Evolutionary conservation across 1,140 invertebrate species (phyloP).

Genomic region (Coelopa frigida): DNA sequence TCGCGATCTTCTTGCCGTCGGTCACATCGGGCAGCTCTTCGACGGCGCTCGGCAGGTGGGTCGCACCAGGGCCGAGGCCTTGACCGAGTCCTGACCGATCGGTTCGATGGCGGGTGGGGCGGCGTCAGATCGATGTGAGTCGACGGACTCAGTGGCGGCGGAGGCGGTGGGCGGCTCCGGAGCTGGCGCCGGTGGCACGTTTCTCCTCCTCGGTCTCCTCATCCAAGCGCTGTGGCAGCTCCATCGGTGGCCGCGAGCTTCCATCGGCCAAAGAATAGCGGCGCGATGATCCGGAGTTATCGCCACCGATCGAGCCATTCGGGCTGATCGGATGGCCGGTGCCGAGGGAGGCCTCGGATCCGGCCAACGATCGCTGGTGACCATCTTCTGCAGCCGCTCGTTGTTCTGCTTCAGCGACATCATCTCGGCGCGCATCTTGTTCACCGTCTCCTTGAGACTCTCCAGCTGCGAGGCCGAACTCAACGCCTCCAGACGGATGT

Average conservation of each 20-base stretch:
- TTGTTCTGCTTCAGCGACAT: slow-evolving; percentile 93
- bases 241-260: slow-evolving; percentile 37
- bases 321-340: slow-evolving; percentile 55
- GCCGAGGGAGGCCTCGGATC: slow-evolving; percentile 68
- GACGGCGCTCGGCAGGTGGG: slow-evolving; percentile 44
- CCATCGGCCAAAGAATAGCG: slow-evolving; percentile 46
- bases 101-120: slow-evolving; percentile 34
- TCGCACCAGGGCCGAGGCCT: slow-evolving; percentile 34
- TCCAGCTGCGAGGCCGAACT: slow-evolving; percentile 95
- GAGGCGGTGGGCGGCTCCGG: slow-evolving; percentile 42
- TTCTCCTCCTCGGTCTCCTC: slow-evolving; percentile 49
- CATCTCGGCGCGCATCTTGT: slow-evolving; percentile 96
- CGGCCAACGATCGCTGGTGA: slow-evolving; percentile 72
- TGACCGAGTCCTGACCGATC: no score
- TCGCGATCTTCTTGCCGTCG: slow-evolving; percentile 78
- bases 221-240: slow-evolving; percentile 47
- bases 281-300: no score
- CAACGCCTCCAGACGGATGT: slow-evolving; percentile 90
- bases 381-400: slow-evolving; percentile 81
- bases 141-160: slow-evolving; percentile 35
- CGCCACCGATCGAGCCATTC: slow-evolving; percentile 44
- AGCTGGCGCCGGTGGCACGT: slow-evolving; percentile 45
- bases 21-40: slow-evolving; percentile 65
- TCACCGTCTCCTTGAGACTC: slow-evolving; percentile 91
- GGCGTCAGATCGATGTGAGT: slow-evolving; percentile 42